Evolutionary conservation across 2,888 invertebrate genomes (phyloP), one percentile per base, ranked within the genome.

Genomic region (Crematogaster levior): DNA sequence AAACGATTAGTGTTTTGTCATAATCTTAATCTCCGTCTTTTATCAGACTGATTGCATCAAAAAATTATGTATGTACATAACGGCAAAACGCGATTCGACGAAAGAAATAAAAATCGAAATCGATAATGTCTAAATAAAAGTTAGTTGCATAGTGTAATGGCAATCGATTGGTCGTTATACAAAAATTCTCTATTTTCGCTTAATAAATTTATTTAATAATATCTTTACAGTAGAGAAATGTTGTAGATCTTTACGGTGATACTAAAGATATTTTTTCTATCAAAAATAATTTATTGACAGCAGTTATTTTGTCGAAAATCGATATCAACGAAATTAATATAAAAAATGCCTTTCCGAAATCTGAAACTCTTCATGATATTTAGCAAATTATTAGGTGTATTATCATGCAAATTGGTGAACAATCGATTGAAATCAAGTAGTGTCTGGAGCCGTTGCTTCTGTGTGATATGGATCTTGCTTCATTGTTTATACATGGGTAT

Each of bases 271-370:
- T 27, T 56, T 56, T 3, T 1, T 27, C 1, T n/a, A 10, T 15
- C 4, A 27, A 15, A 58, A 21, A 58, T 30, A 30, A 40, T 2
- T 58, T 24, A 24, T 34, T 24, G 0, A 60, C 10, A 61, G 9
- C 18, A 48, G 10, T n/a, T 24, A 30, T 0, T 61, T 7, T 51
- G 21, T 10, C 1, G 2, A 51, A 27, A 48, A 24, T 24, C 4
- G 6, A 61, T 34, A 60, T 21, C 24, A 12, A n/a, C 37, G n/a
- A 48, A 48, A 48, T 48, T 2, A n/a, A 7, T 21, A 7, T 3
- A n/a, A 21, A 63, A 7, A 4, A 65, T 65, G 30, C 75, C 75
- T 65, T 75, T 65, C 3, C 65, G 40, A 65, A 75, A 75, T 15
- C 12, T 75, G 9, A 75, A 53, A 0, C 9, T 30, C 0, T 15